phyloP scores from a whole-genome alignment of 2,113 vertebrate genomes.

The Lampris incognitus region DNA sequence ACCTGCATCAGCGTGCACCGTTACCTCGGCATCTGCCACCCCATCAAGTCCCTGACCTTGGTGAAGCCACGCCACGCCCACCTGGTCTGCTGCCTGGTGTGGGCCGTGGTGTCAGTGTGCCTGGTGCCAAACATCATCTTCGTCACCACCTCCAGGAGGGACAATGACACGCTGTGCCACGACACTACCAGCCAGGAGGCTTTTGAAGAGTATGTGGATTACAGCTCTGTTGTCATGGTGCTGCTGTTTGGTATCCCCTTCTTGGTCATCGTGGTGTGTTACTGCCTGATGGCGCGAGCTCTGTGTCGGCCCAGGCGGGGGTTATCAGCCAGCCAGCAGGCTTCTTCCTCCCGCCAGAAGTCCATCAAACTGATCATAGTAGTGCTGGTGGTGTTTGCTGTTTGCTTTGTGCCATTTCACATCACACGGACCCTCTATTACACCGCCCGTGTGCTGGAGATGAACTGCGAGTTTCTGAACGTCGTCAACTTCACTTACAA shows the following conservation, averaged over 20 bases:
- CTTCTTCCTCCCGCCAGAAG: conserved; percentile 75
- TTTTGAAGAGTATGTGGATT: conserved; percentile 87
- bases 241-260: conserved; percentile 91
- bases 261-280: conserved; percentile 88
- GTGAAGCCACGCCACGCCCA: conserved; percentile 84
- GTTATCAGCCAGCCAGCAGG: conserved; percentile 57
- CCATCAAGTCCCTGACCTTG: conserved; percentile 83
- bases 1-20: conserved; percentile 94
- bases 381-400: conserved; percentile 88
- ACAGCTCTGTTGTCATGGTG: conserved; percentile 88
- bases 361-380: conserved; percentile 89
- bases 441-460: conserved; percentile 82
- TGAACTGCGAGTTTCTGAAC: conserved; percentile 85
- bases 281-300: conserved; percentile 88
- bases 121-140: conserved; percentile 92
- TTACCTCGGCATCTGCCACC: conserved; percentile 93
- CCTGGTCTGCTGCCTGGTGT: conserved; percentile 83
- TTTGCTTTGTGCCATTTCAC: conserved; percentile 95
- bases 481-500: conserved; percentile 92
- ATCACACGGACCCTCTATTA: conserved; percentile 93
- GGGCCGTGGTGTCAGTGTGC: conserved; percentile 83
- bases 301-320: conserved; percentile 79
- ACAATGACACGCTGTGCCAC: conserved; percentile 88
- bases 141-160: conserved; percentile 87
- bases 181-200: conserved; percentile 88